These are phyloP conservation scores for Vulpes lagopus DNA, from an alignment of 2,113 vertebrate genomes.

Conservation along the genomic window DNA sequence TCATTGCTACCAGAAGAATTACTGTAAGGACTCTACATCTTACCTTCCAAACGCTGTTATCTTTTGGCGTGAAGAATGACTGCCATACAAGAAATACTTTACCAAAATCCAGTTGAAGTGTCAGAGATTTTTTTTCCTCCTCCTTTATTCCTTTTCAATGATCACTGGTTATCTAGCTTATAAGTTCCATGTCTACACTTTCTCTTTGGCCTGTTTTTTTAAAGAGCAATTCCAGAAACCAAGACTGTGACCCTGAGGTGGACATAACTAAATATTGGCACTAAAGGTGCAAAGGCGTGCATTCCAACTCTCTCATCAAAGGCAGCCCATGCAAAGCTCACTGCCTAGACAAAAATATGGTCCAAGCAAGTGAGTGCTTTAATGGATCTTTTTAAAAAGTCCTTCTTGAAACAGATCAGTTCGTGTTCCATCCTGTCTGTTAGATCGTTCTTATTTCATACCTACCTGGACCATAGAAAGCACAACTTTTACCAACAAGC, in stretches of 20 bases:
- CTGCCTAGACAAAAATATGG: background rate
- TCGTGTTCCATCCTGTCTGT: background rate
- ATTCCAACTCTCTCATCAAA: background rate
- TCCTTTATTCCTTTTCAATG: slow-evolving; percentile 25
- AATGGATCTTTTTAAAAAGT: background rate
- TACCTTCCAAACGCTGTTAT: slow-evolving; percentile 3
- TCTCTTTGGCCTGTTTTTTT: slow-evolving; percentile 2
- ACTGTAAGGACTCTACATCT: background rate
- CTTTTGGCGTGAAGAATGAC: background rate
- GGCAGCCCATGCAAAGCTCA: background rate
- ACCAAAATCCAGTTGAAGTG: background rate
- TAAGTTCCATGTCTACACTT: background rate
- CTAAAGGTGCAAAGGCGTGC: background rate
- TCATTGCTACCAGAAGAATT: slow-evolving; percentile 42
- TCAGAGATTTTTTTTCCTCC: background rate
- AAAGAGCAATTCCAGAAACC: slow-evolving; percentile 5
- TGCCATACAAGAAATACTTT: background rate
- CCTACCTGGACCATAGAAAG: background rate
- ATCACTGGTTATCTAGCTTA: slow-evolving; percentile 12
- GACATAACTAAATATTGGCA: background rate
- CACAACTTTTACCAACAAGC: background rate
- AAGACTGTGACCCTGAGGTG: background rate
- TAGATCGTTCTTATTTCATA: background rate
- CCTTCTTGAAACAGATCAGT: background rate
- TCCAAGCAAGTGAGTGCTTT: background rate